Conservation (phyloP, 1,140 invertebrate species). For the Pseudomyrmex dendroicus region DNA sequence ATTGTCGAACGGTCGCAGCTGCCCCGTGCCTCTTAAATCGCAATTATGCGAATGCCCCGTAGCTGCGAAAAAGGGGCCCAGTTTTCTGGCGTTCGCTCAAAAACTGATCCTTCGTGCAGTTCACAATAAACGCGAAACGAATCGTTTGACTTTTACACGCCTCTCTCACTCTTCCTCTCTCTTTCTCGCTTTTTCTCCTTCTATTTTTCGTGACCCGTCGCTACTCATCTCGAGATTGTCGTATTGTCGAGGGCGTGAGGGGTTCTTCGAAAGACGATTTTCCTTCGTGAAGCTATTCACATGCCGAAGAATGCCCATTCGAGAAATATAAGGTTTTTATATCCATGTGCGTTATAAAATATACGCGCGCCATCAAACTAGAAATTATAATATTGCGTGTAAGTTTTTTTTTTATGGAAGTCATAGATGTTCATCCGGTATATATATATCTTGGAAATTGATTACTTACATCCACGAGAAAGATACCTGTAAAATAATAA, state of each 20-base stretch:
- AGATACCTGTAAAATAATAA: too few species aligned
- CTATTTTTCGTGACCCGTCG: not conserved
- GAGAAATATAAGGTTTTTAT: slow-evolving; percentile 28
- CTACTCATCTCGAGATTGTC: slow-evolving; percentile 61
- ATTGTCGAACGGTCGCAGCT: slow-evolving; percentile 74
- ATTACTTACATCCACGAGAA: too few species aligned
- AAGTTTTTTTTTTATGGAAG: slow-evolving; percentile 10
- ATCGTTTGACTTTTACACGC: slow-evolving; percentile 66
- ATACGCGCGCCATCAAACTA: slow-evolving; percentile 20
- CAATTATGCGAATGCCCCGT: slow-evolving; percentile 74
- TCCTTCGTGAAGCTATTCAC: slow-evolving; percentile 74
- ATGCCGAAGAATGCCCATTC: slow-evolving; percentile 68
- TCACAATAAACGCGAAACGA: slow-evolving; percentile 69
- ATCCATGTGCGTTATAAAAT: slow-evolving; percentile 32
- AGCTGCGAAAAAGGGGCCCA: slow-evolving; percentile 54
- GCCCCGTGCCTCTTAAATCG: slow-evolving; percentile 78
- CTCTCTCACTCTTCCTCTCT: not conserved
- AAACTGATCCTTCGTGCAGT: slow-evolving; percentile 71
- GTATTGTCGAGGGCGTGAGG: slow-evolving; percentile 80
- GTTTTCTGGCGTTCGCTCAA: slow-evolving; percentile 75
- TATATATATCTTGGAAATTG: not conserved
- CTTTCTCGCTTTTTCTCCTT: slow-evolving; percentile 2
- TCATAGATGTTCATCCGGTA: slow-evolving; percentile 16
- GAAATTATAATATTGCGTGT: not conserved
- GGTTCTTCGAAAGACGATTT: slow-evolving; percentile 73